Conservation (phyloP, 2,113 vertebrate genomes). For the Nanger granti region DNA sequence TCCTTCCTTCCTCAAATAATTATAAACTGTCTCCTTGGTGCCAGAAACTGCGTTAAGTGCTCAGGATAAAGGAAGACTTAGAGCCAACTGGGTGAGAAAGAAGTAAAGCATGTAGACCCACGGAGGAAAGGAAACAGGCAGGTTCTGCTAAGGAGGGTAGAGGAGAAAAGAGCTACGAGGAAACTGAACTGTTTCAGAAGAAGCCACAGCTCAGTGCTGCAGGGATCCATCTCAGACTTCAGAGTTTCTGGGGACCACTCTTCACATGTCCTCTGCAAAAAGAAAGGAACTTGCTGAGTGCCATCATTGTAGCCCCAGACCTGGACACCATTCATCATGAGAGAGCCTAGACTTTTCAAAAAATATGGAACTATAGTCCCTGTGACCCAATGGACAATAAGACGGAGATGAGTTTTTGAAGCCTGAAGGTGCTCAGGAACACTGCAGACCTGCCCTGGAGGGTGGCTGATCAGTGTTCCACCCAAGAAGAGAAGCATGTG, state of each 20-base stretch:
- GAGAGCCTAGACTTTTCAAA: neutral
- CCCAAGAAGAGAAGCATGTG: neutral
- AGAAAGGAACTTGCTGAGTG: neutral
- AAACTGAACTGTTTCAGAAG: neutral
- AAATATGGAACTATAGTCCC: neutral
- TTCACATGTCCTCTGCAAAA: neutral
- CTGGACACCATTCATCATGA: neutral
- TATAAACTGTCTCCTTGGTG: neutral
- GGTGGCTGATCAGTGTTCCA: neutral
- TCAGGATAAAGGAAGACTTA: neutral
- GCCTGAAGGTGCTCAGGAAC: neutral
- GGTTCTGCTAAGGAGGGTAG: neutral
- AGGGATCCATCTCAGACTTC: neutral
- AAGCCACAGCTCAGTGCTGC: neutral
- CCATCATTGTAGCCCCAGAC: neutral
- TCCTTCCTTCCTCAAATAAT: neutral
- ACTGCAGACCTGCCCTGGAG: neutral
- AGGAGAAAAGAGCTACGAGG: neutral
- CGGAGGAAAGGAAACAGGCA: neutral
- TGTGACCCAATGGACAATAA: neutral
- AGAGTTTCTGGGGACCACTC: neutral
- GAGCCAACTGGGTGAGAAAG: neutral
- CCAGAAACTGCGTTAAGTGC: neutral
- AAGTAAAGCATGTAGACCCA: neutral
- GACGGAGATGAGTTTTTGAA: neutral